These are phyloP conservation scores for Pseudochirops cupreus DNA, from an alignment of 2,797 vertebrate genomes.

Conservation along the genomic window DNA sequence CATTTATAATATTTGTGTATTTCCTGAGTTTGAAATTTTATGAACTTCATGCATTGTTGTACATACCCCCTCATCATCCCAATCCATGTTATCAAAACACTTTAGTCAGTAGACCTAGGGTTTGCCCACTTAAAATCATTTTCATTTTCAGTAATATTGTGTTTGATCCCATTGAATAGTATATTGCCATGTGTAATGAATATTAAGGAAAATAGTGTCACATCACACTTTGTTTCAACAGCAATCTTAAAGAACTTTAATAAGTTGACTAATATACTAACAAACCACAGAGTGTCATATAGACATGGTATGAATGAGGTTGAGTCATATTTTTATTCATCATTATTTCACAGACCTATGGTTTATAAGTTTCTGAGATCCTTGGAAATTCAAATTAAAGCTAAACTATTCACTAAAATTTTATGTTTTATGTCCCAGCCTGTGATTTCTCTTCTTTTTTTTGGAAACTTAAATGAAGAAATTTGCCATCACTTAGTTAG, in stretches of 20 bases:
- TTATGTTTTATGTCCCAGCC: background rate
- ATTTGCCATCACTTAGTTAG: background rate
- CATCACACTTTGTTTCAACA: slow-evolving; percentile 71
- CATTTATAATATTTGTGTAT: no score
- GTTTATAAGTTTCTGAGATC: slow-evolving; percentile 79
- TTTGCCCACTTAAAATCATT: slow-evolving; percentile 16
- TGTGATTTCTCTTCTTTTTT: no score
- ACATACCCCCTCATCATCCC: no score
- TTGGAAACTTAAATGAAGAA: background rate
- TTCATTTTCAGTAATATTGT: slow-evolving; percentile 61
- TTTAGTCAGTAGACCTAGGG: background rate
- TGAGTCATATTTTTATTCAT: slow-evolving; percentile 84
- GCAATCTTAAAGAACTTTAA: slow-evolving; percentile 72
- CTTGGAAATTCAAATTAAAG: slow-evolving; percentile 72
- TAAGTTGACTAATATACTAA: background rate
- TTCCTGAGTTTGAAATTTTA: no score
- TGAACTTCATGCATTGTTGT: no score
- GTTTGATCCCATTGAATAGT: slow-evolving; percentile 49
- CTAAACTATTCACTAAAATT: slow-evolving; percentile 82
- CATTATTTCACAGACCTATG: slow-evolving; percentile 76
- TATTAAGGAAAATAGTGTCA: slow-evolving; percentile 52
- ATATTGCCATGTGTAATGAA: no score
- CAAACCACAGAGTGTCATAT: background rate
- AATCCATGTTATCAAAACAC: background rate
- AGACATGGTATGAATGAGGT: slow-evolving; percentile 70